Evolutionary conservation across 2,888 invertebrate species (phyloP).

Genomic region (Cephus nigrinus): DNA sequence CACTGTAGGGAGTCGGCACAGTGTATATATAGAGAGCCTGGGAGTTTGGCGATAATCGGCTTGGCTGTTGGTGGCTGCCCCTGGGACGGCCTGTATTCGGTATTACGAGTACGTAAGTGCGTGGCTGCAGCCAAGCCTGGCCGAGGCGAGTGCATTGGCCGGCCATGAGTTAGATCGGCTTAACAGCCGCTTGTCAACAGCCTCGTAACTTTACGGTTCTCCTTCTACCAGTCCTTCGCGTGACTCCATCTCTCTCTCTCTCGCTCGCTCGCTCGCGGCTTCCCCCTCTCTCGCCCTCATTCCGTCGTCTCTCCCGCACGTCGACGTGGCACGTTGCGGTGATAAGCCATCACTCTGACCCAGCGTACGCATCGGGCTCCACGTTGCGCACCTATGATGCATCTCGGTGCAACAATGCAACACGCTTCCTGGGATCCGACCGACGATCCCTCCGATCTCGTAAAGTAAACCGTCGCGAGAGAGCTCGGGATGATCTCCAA

Average conservation of each 20-base stretch:
- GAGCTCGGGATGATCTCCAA: too few relatives aligned
- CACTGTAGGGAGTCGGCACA: too few relatives aligned
- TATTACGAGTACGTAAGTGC: constrained; percentile 13
- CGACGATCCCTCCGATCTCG: too few relatives aligned
- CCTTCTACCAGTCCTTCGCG: neutral
- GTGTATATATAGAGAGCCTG: too few relatives aligned
- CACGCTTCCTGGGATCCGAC: too few relatives aligned
- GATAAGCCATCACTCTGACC: too few relatives aligned
- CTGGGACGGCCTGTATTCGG: constrained; percentile 2
- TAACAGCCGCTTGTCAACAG: constrained; percentile 32
- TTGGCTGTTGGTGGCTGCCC: neutral
- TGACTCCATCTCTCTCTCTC: constrained; percentile 3
- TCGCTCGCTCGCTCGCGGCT: constrained; percentile 15
- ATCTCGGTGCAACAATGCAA: too few relatives aligned
- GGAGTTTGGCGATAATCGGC: too few relatives aligned
- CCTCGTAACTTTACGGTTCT: constrained; percentile 6
- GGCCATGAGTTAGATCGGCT: constrained; percentile 56
- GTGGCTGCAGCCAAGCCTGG: constrained; percentile 44
- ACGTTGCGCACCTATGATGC: too few relatives aligned
- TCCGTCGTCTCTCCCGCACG: constrained; percentile 10
- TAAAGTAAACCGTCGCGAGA: too few relatives aligned
- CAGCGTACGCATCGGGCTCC: too few relatives aligned
- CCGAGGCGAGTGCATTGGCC: constrained; percentile 55
- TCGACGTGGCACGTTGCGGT: neutral
- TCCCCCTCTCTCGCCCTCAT: constrained; percentile 19